Evolutionary conservation across 2,888 invertebrate genomes (phyloP).

Genomic region (Aphidius colemani): DNA sequence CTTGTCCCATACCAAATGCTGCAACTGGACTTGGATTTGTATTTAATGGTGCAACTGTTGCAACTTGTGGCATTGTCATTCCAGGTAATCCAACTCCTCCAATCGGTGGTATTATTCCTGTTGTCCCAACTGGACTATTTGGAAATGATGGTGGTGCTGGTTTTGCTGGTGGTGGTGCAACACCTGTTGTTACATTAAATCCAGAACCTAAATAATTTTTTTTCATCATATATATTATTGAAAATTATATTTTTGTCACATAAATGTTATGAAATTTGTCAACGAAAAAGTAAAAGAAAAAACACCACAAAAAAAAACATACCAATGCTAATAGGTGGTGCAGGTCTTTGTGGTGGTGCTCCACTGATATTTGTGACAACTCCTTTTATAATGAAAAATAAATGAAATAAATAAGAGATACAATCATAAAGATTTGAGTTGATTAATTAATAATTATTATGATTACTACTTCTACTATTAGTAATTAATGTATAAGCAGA

Average conservation of each 20-base stretch:
- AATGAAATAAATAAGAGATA: not conserved
- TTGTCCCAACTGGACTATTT: slow-evolving; percentile 52
- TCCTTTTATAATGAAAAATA: too few species aligned
- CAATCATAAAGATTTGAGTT: too few species aligned
- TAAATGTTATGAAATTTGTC: not conserved
- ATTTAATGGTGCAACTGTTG: slow-evolving; percentile 53
- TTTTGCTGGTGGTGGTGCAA: slow-evolving; percentile 54
- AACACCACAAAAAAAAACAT: slow-evolving; percentile 38
- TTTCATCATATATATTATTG: too few species aligned
- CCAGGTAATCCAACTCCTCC: slow-evolving; percentile 34
- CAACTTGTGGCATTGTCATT: slow-evolving; percentile 48
- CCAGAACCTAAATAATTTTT: slow-evolving; percentile 46
- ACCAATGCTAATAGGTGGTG: slow-evolving; percentile 58
- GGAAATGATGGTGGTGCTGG: slow-evolving; percentile 62
- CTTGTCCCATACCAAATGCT: slow-evolving; percentile 52
- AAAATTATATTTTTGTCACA: too few species aligned
- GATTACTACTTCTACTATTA: too few species aligned
- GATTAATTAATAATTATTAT: too few species aligned
- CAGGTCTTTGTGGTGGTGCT: slow-evolving; percentile 56
- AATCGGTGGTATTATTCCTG: slow-evolving; percentile 20
- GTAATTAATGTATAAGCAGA: not conserved
- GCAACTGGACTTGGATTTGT: slow-evolving; percentile 53
- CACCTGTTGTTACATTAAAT: slow-evolving; percentile 46
- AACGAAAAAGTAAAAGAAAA: not conserved
- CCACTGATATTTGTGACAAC: slow-evolving; percentile 43